Evolutionary conservation across 2,797 vertebrate species (phyloP), one percentile per base, ranked within the genome.

Genomic region (Ispidina lecontei): DNA sequence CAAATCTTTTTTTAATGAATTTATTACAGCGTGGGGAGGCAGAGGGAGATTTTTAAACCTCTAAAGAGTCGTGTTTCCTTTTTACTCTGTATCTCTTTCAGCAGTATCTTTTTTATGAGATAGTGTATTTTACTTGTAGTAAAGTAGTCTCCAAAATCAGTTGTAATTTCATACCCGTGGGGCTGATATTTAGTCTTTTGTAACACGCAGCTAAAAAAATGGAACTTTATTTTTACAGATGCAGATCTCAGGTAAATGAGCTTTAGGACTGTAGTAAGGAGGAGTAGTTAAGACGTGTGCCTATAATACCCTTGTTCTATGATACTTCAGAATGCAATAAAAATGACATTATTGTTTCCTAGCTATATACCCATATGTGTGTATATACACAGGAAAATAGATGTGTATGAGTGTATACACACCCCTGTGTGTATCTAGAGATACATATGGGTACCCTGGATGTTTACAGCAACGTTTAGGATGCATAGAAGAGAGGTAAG

Each of bases 191-290:
- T 94, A 91, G 91, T 96, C 91, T 98, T 93, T 81, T 91, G 89
- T 95, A 96, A 96, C 85, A 84, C 16, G 21, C 86, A 94, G 95
- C 87, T 96, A 96, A 94, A 95, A 96, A 95, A 96, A 94, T 67
- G 82, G 95, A 91, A 95, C 77, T 94, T 91, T 95, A 97, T 96
- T 97, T 96, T 94, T 95, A 89, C 79, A 94, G 89, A 95, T 74
- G 88, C 91, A 94, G 93, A 97, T 97, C 97, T 98, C 97, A 98
- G 97, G 98, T 97, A 95, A 95, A 95, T 93, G 92, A 95, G 87
- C 87, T 95, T 97, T 97, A 94, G 94, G 91, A 94, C 81, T 80
- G 86, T 93, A 93, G 81, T 78, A 56, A 71, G 87, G 83, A 92
- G 28, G 23, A 91, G 87, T 87, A 78, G 91, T 89, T 82, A 91